A percentile compares a stretch with the other conserved stretches of the same genome.
phyloP scores from a whole-genome alignment of 2,888 invertebrate genomes.

The Rhamnusium bicolor region DNA sequence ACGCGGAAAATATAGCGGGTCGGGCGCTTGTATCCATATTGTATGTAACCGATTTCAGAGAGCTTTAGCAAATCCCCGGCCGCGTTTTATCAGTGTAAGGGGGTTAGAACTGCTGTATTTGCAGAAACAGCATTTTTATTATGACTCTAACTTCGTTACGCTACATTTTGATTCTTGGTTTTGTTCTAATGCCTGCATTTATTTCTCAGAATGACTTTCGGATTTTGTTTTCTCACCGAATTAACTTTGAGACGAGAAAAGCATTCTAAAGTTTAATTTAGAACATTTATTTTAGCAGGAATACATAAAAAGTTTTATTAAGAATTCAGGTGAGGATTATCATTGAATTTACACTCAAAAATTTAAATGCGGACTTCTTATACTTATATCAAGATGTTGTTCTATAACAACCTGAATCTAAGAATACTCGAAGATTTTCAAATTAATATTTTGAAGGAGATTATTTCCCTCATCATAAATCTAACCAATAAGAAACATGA shows the following conservation, averaged over 20 bases:
- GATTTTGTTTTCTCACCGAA: constrained; percentile 33
- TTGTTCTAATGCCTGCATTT: constrained; percentile 47
- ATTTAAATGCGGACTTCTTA: too few species aligned
- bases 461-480: too few species aligned
- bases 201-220: constrained; percentile 34
- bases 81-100: constrained; percentile 67
- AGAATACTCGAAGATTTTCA: too few species aligned
- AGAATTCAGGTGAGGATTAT: not conserved
- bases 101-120: constrained; percentile 68
- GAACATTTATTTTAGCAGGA: not conserved
- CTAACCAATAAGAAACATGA: too few species aligned
- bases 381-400: too few species aligned
- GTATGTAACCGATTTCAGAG: constrained; percentile 59
- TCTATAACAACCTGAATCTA: too few species aligned
- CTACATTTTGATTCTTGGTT: constrained; percentile 55
- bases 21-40: constrained; percentile 59
- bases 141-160: constrained; percentile 60
- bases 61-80: constrained; percentile 65
- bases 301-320: not conserved
- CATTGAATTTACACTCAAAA: too few species aligned
- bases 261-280: not conserved
- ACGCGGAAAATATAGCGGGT: constrained; percentile 69
- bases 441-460: too few species aligned
- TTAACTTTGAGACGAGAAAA: constrained; percentile 25
- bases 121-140: constrained; percentile 65